Base-by-base conservation (phyloP, 2,113 vertebrate species). In the Orcinus orca region DNA sequence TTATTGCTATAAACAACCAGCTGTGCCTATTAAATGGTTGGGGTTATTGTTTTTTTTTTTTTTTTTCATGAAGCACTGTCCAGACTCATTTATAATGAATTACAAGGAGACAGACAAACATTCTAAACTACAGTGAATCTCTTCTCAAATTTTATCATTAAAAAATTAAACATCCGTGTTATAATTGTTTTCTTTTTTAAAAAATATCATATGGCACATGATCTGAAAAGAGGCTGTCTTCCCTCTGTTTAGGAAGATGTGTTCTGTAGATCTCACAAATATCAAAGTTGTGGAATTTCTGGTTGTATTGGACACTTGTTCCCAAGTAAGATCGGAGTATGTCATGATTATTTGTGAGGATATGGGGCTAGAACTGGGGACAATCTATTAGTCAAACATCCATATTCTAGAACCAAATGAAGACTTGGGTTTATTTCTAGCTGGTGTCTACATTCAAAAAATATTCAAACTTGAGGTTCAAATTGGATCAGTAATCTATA, bases 1-100 rank as follows among this genome's bases (percentile, higher is more conserved):
- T 93, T 97, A 96, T 97, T 98, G 90, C 95, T 97, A 97, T 80
- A 97, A 97, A 74, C 82, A 98, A 60, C 70, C 79, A 60, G 17
- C 50, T 96, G 77, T 81, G 44, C 91, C 92, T 86, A 97, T 36
- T 92, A 88, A 98, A 95, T 70, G 2, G 80, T 97, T 93, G 67
- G 3, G 41, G 6, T 44, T 94, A 70, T 80, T 94, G 11, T 88
- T 85, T 44, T 50, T 38, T 55, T 55, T 17, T 55, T 55, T 8
- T 8, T 84, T 88, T 86, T 50, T n/a, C 13, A 67, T 88, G 63
- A 65, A 14, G 0, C 55, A 60, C 26, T 91, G 47, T 92, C 36
- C 50, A 86, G 53, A 10, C 17, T 80, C 58, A 92, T 70, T 55
- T 95, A 73, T 68, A 94, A 58, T 85, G 11, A 21, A 63, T 85